Base-by-base conservation (phyloP, 2,113 vertebrate genomes). In the Cichladusa arquata region DNA sequence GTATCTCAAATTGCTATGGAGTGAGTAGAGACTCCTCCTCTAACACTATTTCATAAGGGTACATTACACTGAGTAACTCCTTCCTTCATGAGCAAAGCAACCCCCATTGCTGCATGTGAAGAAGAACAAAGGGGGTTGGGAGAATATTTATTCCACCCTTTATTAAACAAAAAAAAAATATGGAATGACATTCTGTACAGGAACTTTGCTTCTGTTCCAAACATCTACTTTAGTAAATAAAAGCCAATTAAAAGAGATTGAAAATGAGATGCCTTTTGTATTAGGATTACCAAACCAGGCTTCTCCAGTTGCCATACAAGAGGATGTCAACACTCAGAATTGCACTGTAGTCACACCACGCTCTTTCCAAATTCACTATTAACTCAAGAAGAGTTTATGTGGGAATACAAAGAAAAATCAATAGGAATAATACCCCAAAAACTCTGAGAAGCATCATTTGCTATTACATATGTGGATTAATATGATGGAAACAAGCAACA, bases 391-490 rank as follows among this genome's bases (percentile, higher is more conserved):
- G 20, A 66, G 58, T 22, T 62, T 73, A 62, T 3, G 33, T 66
- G 60, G 64, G 26, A 94, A 93, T 36, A 73, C 10, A 66, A 78
- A 57, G 47, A 70, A 82, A 89, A 92, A 77, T 14, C 62, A 76
- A 33, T 14, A 29, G 11, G 18, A 91, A 58, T 45, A 86, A 81
- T 44, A 88, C 34, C 69, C 40, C n/a, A 19, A 53, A 25, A 76
- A 48, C 50, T 76, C 24, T 62, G 64, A 88, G 47, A 73, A 44
- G 33, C 64, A 84, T 86, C 11, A 53, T 85, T 92, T 85, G 56
- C 79, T 88, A 51, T 86, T 86, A 86, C 33, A 58, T 13, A 26
- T 40, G 60, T 74, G 58, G 23, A 88, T 81, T 95, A 92, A 92
- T 81, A 64, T 13, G 66, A 81, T 0, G 60, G 64, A 90, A 90